phyloP scores from a whole-genome alignment of 2,888 invertebrate species.

The Scaptomyza flava region DNA sequence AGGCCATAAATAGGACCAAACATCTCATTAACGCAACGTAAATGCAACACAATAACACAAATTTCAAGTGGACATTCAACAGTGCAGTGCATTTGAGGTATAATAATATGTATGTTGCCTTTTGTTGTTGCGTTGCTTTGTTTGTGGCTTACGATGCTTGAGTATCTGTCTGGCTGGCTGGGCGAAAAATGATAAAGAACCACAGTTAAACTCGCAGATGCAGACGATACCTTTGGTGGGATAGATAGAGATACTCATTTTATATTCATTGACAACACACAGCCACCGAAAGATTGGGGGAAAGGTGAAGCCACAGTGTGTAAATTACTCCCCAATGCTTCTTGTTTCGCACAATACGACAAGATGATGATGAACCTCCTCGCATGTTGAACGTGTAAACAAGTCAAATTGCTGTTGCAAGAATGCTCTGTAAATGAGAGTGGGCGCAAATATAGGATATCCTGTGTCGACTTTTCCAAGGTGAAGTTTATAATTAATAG shows the following conservation, averaged over 20 bases:
- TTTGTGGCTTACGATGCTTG: constrained; percentile 17
- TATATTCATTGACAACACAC: constrained; percentile 59
- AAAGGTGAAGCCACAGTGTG: constrained; percentile 1
- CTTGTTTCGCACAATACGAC: constrained; percentile 18
- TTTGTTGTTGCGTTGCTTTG: constrained; percentile 53
- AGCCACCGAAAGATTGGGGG: constrained; percentile 7
- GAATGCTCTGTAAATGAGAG: neutral
- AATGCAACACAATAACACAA: constrained; percentile 62
- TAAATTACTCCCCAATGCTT: constrained; percentile 38
- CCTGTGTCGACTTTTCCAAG: neutral
- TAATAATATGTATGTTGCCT: constrained; percentile 1
- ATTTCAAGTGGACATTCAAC: constrained; percentile 61
- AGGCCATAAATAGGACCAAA: constrained; percentile 14
- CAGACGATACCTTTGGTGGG: constrained; percentile 3
- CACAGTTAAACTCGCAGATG: constrained; percentile 27
- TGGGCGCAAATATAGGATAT: neutral
- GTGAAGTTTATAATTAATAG: no score
- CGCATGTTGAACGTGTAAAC: constrained; percentile 5
- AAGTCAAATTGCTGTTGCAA: constrained; percentile 13
- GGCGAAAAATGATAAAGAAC: constrained; percentile 28
- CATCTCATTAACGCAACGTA: constrained; percentile 69
- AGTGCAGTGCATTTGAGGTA: constrained; percentile 1
- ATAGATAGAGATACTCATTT: constrained; percentile 48
- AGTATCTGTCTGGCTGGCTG: neutral
- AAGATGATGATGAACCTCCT: constrained; percentile 25